These are phyloP conservation scores for Tokudaia tokunoshimensis DNA, from an alignment of 2,797 vertebrate species.

Conservation along the genomic window DNA sequence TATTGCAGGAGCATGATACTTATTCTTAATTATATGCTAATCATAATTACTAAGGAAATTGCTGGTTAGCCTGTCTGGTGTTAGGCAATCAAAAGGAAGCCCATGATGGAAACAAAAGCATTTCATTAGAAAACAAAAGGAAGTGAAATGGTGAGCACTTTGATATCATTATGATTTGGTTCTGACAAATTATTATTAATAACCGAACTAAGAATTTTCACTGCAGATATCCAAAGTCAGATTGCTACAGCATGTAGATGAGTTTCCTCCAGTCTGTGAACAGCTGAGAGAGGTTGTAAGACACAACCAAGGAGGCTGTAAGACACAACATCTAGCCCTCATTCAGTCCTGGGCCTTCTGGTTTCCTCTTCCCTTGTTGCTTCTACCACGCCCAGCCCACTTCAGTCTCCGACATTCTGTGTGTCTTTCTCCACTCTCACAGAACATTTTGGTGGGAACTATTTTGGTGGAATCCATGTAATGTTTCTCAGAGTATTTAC, in stretches of 20 bases:
- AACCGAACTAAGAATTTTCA: slow-evolving; percentile 65
- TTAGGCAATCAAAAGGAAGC: slow-evolving; percentile 70
- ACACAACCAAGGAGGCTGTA: not conserved
- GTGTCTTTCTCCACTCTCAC: not conserved
- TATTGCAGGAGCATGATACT: slow-evolving; percentile 76
- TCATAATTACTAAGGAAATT: slow-evolving; percentile 82
- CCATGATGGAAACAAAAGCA: slow-evolving; percentile 65
- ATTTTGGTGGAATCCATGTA: not conserved
- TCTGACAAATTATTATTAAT: slow-evolving; percentile 74
- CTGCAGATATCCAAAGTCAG: slow-evolving; percentile 29
- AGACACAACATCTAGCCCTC: not conserved
- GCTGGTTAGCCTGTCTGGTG: slow-evolving; percentile 70
- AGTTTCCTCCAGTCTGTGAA: not conserved
- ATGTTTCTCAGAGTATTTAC: slow-evolving; percentile 42
- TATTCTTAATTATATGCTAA: slow-evolving; percentile 81
- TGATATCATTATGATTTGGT: slow-evolving; percentile 68
- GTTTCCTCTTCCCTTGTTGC: slow-evolving; percentile 14
- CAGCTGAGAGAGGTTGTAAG: slow-evolving; percentile 21
- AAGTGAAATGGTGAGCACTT: slow-evolving; percentile 39
- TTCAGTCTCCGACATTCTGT: not conserved
- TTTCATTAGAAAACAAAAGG: slow-evolving; percentile 78
- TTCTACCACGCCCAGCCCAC: not conserved
- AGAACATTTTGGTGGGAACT: slow-evolving; percentile 54
- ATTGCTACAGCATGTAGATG: not conserved
- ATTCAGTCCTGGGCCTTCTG: slow-evolving; percentile 18